Conservation (phyloP, 2,113 vertebrate species). For the Camelus bactrianus region DNA sequence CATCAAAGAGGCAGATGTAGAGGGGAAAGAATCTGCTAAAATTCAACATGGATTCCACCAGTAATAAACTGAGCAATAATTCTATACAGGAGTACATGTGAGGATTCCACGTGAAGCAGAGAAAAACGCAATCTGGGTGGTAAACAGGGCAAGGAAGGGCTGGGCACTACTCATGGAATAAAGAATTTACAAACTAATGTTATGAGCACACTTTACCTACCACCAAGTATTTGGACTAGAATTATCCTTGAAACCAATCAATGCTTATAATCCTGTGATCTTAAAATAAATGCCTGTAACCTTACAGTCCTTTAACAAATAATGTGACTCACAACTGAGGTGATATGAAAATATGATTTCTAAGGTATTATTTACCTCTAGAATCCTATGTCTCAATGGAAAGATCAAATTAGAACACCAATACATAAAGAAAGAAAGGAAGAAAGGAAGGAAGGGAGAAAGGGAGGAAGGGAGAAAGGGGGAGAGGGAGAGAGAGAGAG, state of each 20-base stretch:
- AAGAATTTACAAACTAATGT: not conserved
- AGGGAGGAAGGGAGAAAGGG: no score
- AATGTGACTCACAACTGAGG: not conserved
- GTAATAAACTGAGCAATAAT: not conserved
- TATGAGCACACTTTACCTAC: not conserved
- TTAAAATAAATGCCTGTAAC: not conserved
- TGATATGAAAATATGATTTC: not conserved
- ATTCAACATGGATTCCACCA: not conserved
- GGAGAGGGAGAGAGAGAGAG: no score
- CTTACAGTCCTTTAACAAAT: not conserved
- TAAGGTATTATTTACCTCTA: not conserved
- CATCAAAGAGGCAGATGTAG: slow-evolving; percentile 46
- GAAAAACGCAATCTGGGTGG: not conserved
- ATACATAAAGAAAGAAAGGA: not conserved
- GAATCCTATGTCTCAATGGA: slow-evolving; percentile 26
- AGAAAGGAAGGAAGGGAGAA: not conserved
- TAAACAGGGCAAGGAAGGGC: not conserved
- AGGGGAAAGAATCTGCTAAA: not conserved
- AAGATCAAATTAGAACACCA: not conserved
- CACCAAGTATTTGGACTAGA: not conserved
- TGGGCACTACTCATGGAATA: not conserved
- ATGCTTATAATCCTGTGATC: not conserved
- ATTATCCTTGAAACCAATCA: slow-evolving; percentile 2
- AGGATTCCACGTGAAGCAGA: not conserved
- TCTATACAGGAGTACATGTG: not conserved